phyloP scores from a whole-genome alignment of 64 coral and sea anemone genomes.

The Porites australiensis region DNA sequence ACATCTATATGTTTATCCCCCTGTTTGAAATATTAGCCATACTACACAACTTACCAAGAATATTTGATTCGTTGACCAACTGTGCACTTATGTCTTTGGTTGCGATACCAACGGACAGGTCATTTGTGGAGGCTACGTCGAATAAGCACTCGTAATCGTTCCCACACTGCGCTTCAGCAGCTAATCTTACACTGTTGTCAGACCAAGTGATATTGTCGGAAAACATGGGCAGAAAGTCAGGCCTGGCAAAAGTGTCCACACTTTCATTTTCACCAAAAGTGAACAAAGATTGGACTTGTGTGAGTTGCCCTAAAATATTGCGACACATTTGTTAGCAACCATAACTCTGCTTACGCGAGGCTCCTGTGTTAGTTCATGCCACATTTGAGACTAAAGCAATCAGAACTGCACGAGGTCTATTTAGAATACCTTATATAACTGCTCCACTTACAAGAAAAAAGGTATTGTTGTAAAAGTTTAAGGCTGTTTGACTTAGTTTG shows the following conservation, averaged over 20 bases:
- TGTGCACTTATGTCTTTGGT: constrained; percentile 23
- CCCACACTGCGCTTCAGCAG: neutral
- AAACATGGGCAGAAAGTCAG: constrained; percentile 43
- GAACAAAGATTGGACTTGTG: constrained; percentile 20
- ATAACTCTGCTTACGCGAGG: neutral
- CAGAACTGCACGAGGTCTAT: too few relatives aligned
- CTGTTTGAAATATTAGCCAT: too few relatives aligned
- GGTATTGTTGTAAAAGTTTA: too few relatives aligned
- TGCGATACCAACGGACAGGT: neutral
- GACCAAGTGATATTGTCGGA: constrained; percentile 11
- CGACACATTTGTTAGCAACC: neutral
- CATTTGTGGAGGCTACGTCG: constrained; percentile 12
- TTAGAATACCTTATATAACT: too few relatives aligned
- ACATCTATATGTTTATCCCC: too few relatives aligned
- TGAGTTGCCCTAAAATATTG: constrained; percentile 42
- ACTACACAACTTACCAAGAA: constrained; percentile 10
- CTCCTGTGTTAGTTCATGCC: neutral
- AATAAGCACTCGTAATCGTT: constrained; percentile 9
- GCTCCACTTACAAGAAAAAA: too few relatives aligned
- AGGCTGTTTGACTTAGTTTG: too few relatives aligned
- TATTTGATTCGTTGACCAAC: constrained; percentile 35
- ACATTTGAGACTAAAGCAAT: neutral
- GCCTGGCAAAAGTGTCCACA: neutral
- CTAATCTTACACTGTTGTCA: neutral
- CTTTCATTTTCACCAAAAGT: constrained; percentile 11